Base-by-base conservation (phyloP, 2,797 vertebrate species). In the Gymnoscopelus microlampas region DNA sequence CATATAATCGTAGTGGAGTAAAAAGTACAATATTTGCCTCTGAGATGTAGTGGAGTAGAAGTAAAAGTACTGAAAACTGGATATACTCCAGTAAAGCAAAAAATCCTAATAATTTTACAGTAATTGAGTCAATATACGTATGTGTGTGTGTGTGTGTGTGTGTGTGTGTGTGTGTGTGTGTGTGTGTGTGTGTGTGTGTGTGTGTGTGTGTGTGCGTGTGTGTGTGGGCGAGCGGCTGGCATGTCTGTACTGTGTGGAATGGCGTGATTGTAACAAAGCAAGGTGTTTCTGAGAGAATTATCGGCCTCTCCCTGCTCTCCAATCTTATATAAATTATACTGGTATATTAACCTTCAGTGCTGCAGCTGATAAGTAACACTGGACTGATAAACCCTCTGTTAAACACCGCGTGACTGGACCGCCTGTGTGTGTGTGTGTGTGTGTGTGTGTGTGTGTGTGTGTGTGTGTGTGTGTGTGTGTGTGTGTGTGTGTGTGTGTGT, bases 241-340 rank as follows among this genome's bases (percentile, higher is more conserved):
- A 23, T 39, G 63, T 71, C 53, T n/a, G 29, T 53, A 66, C 53
- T 56, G 12, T 51, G 48, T 59, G 63, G 50, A 73, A 60, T n/a
- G 71, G 59, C 76, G 63, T 65, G 72, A 79, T 73, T 77, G 5
- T 6, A 64, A 35, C 54, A 29, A 67, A 50, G 64, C 24, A 77
- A 72, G 56, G 74, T 80, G 68, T 77, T 74, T 77, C 64, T 80
- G 70, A 73, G 57, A 8, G 60, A 64, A 64, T 79, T 85, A 79
- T 83, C 76, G 5, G 44, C 29, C 50, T 60, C 5, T 13, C 63
- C 71, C 70, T 70, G 57, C 71, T 75, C 49, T 51, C 53, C 55
- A 64, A 84, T 80, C 81, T 89, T 69, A 63, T 64, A 83, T 80
- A 79, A 86, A 83, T 87, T 62, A 83, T 77, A 62, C 63, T 50